A percentile compares a stretch with the other conserved stretches of the same genome.
These are phyloP conservation scores for Atrina japonica DNA, from an alignment of 2,888 invertebrate genomes.

Conservation along the genomic window DNA sequence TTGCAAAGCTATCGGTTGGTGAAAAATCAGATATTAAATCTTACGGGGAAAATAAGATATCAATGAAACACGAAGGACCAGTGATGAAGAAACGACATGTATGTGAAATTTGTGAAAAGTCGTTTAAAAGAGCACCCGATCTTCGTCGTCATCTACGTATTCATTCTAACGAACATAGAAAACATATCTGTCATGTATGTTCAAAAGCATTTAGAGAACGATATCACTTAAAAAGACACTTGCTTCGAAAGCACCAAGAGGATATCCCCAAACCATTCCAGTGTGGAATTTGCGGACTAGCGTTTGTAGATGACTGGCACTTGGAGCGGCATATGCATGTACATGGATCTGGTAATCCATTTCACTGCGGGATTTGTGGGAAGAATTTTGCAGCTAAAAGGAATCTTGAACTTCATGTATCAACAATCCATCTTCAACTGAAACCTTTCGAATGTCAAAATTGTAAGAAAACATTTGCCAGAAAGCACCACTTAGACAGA, in stretches of 20 bases:
- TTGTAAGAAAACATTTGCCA: conserved; percentile 18
- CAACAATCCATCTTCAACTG: not conserved
- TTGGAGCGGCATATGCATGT: conserved; percentile 11
- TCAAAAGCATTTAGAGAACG: conserved; percentile 15
- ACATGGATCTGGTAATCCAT: conserved; percentile 10
- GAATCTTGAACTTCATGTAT: conserved; percentile 16
- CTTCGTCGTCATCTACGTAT: conserved; percentile 11
- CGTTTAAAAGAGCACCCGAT: conserved; percentile 16
- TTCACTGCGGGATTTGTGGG: conserved; percentile 17
- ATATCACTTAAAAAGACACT: conserved; percentile 14
- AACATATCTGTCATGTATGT: conserved; percentile 12
- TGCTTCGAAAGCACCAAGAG: conserved; percentile 2
- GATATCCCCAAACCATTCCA: conserved; percentile 1
- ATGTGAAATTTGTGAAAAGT: conserved; percentile 16
- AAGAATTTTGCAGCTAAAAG: conserved; percentile 15
- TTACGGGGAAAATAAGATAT: not conserved
- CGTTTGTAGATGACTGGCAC: conserved; percentile 1
- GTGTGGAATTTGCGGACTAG: conserved; percentile 14
- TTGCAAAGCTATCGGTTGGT: no score
- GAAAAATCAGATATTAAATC: no score
- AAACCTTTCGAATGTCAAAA: conserved; percentile 21
- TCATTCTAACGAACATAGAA: not conserved
- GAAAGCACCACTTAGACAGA: conserved; percentile 16
- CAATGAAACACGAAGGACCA: not conserved
- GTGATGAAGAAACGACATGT: not conserved